Evolutionary conservation across 1,140 invertebrate species (phyloP).

Genomic region (Zaprionus davidi): DNA sequence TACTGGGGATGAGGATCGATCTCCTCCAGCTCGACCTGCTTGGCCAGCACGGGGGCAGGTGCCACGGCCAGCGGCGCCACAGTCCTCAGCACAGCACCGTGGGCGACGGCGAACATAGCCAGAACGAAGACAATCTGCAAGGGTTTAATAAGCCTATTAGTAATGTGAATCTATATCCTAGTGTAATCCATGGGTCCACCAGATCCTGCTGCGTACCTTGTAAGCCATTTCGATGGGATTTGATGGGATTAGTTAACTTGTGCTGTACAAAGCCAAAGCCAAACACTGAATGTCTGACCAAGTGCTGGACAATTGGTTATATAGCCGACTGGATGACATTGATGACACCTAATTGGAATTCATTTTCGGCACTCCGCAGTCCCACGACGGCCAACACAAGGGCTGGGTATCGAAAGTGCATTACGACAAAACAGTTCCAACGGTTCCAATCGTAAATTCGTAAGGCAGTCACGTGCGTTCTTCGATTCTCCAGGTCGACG

Average conservation of each 20-base stretch:
- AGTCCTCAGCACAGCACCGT: constrained; percentile 61
- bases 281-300: constrained; percentile 72
- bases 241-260: constrained; percentile 31
- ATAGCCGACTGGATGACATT: constrained; percentile 67
- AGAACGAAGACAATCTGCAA: constrained; percentile 61
- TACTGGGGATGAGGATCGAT: constrained; percentile 85
- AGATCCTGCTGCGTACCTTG: constrained; percentile 52
- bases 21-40: constrained; percentile 70
- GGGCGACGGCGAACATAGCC: constrained; percentile 53
- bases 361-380: constrained; percentile 59
- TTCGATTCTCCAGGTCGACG: constrained; percentile 51
- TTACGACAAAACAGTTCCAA: constrained; percentile 18
- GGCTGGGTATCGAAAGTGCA: constrained; percentile 33
- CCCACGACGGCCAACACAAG: constrained; percentile 11
- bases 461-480: constrained; percentile 50
- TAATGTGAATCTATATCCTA: constrained; percentile 22
- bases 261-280: constrained; percentile 56
- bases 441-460: constrained; percentile 14
- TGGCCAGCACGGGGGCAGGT: constrained; percentile 62
- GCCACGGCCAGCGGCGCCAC: constrained; percentile 66
- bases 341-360: constrained; percentile 79
- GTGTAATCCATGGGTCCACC: neutral
- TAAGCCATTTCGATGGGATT: constrained; percentile 60
- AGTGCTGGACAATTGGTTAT: constrained; percentile 53
- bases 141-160: neutral